A percentile compares a stretch with the other conserved stretches of the same genome.
Conservation (phyloP, 2,888 invertebrate species). For the Polietes domitor region DNA sequence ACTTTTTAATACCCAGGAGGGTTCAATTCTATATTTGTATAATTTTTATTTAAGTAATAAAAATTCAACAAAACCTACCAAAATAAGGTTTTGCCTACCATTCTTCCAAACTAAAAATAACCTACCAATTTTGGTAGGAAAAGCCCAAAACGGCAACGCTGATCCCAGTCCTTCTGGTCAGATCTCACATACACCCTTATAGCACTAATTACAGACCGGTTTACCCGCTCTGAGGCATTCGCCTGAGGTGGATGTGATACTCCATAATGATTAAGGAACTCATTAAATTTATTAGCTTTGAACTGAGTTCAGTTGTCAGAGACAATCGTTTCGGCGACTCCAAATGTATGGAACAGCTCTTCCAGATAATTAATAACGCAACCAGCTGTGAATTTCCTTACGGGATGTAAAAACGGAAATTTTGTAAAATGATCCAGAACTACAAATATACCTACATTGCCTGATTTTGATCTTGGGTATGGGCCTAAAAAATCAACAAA, state of each 20-base stretch:
- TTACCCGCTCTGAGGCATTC: conserved; percentile 58
- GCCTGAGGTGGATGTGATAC: conserved; percentile 55
- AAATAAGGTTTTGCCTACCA: too few relatives aligned
- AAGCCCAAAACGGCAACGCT: too few relatives aligned
- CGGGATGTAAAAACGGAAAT: background rate
- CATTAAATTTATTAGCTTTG: background rate
- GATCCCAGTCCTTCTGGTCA: conserved; percentile 35
- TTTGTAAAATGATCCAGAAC: background rate
- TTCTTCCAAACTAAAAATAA: too few relatives aligned
- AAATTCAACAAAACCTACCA: too few relatives aligned
- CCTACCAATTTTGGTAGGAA: too few relatives aligned
- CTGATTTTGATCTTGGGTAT: conserved; percentile 39
- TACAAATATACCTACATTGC: too few relatives aligned
- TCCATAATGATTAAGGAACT: conserved; percentile 40
- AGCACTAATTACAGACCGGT: conserved; percentile 51
- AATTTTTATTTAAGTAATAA: too few relatives aligned
- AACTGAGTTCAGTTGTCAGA: conserved; percentile 44
- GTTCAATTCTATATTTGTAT: too few relatives aligned
- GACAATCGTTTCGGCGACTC: conserved; percentile 32
- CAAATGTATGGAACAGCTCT: conserved; percentile 41
- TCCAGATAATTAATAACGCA: too few relatives aligned
- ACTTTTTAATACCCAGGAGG: too few relatives aligned
- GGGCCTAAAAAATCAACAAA: conserved; percentile 1
- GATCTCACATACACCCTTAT: conserved; percentile 41
- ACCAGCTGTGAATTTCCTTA: conserved; percentile 10